These are phyloP conservation scores for Drosophila nr. perissopoda DNA, from an alignment of 2,888 invertebrate genomes.

Conservation along the genomic window DNA sequence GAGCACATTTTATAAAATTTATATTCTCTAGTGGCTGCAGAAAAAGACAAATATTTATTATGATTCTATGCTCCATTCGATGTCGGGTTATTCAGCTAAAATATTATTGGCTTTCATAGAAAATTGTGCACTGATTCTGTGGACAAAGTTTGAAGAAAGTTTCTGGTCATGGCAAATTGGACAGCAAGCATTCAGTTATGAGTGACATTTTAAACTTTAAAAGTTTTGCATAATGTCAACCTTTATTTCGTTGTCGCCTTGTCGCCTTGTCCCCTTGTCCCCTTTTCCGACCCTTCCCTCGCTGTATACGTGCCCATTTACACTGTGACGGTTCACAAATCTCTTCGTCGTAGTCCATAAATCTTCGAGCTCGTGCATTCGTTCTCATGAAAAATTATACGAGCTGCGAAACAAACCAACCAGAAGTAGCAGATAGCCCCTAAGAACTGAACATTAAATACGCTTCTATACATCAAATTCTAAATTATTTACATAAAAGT, in stretches of 20 bases:
- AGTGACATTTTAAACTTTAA: conserved; percentile 46
- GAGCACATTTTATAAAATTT: not conserved
- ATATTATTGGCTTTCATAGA: conserved; percentile 20
- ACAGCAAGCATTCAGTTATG: conserved; percentile 26
- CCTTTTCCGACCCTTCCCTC: not conserved
- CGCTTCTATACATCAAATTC: not conserved
- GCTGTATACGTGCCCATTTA: conserved; percentile 26
- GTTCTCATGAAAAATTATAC: conserved; percentile 71
- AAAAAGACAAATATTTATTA: conserved; percentile 13
- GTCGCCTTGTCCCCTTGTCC: not conserved
- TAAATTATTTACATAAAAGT: not conserved
- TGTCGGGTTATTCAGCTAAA: conserved; percentile 14
- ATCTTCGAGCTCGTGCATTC: conserved; percentile 54
- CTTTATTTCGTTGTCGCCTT: conserved; percentile 6
- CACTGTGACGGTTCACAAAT: conserved; percentile 56
- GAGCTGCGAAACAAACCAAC: conserved; percentile 43
- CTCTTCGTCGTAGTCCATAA: conserved; percentile 61
- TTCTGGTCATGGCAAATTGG: conserved; percentile 50
- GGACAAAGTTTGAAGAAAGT: conserved; percentile 42
- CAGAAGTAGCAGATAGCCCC: conserved; percentile 8
- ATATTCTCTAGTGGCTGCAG: not conserved
- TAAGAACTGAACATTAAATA: conserved; percentile 3
- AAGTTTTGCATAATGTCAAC: conserved; percentile 51
- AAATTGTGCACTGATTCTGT: conserved; percentile 24
- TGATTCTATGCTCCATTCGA: conserved; percentile 23